Evolutionary conservation across 2,113 vertebrate species (phyloP), one percentile per base, ranked within the genome.

Genomic region (Fulica atra): DNA sequence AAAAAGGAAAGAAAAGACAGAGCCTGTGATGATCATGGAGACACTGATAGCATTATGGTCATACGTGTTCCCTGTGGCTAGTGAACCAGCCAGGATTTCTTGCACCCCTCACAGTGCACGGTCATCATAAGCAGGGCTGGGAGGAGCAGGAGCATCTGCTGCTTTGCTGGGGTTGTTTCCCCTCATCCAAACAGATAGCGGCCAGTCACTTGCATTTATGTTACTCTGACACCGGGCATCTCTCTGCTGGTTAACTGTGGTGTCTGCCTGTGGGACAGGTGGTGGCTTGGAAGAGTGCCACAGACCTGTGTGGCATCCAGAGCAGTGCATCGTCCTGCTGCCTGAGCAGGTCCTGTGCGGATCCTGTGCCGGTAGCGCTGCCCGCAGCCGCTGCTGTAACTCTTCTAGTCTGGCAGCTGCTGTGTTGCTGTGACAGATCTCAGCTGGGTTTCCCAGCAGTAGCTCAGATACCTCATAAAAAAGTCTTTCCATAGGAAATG

Each of bases 391-490:
- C 50, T 86, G 77, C 72, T 78, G 3, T n/a, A 14, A 6, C 60
- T 66, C 29, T 14, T 33, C 26, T 31, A 25, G 64, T 63, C 54
- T 26, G 46, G 79, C 88, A 79, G 57, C 89, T 95, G 70, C 60
- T 89, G 81, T 80, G 44, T 57, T 87, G 7, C 33, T 35, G 1
- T 8, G 26, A 26, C 56, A 46, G 44, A 79, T 77, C 76, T 73
- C 74, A 87, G 61, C 44, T 79, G 83, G 9, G 13, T 60, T 81
- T 76, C 84, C 72, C 77, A 51, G 15, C 17, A n/a, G 48, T 53
- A 76, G 69, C 70, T 94, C 77, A 44, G 26, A 33, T 65, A 48
- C 65, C 59, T 82, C 65, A 82, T 77, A 63, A 84, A 87, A 89
- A 89, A 50, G 29, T 56, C 54, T 87, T 69, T 79, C 21, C 31